Evolutionary conservation across 2,888 invertebrate species (phyloP).

Genomic region (Megastigmus dorsalis): DNA sequence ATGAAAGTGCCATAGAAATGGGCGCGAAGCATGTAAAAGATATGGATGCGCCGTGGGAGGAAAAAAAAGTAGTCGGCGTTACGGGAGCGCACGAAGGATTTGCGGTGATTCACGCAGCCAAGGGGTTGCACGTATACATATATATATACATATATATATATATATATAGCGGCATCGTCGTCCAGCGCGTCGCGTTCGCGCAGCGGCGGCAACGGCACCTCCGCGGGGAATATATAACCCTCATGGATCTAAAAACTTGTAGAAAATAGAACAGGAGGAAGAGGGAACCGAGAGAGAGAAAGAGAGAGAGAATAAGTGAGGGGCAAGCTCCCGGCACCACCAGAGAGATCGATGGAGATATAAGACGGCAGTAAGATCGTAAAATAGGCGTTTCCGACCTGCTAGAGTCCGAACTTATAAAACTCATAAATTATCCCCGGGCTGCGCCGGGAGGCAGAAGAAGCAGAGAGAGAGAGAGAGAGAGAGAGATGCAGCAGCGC

Average conservation of each 20-base stretch:
- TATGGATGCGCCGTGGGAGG: too few relatives aligned
- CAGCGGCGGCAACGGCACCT: too few relatives aligned
- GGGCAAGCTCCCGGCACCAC: neutral
- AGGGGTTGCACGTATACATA: too few relatives aligned
- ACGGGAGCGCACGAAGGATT: constrained; percentile 35
- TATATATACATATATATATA: too few relatives aligned
- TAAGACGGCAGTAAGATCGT: constrained; percentile 53
- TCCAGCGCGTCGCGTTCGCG: neutral
- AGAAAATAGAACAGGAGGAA: constrained; percentile 55
- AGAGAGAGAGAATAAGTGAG: constrained; percentile 3
- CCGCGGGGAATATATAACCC: constrained; percentile 43
- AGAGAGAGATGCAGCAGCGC: constrained; percentile 8
- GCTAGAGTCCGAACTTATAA: constrained; percentile 59
- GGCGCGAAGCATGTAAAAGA: too few relatives aligned
- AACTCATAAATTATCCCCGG: constrained; percentile 60
- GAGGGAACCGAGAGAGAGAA: constrained; percentile 4
- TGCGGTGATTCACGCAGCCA: constrained; percentile 45
- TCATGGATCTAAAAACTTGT: constrained; percentile 57
- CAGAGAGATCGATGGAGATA: constrained; percentile 57
- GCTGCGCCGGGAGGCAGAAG: constrained; percentile 12
- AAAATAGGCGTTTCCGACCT: constrained; percentile 59
- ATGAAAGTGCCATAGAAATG: too few relatives aligned
- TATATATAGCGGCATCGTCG: neutral
- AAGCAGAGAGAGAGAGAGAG: neutral
- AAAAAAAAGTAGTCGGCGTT: too few relatives aligned